Evolutionary conservation across 92 coral and sea anemone genomes (phyloP).

Genomic region (Palythoa grandiflora): DNA sequence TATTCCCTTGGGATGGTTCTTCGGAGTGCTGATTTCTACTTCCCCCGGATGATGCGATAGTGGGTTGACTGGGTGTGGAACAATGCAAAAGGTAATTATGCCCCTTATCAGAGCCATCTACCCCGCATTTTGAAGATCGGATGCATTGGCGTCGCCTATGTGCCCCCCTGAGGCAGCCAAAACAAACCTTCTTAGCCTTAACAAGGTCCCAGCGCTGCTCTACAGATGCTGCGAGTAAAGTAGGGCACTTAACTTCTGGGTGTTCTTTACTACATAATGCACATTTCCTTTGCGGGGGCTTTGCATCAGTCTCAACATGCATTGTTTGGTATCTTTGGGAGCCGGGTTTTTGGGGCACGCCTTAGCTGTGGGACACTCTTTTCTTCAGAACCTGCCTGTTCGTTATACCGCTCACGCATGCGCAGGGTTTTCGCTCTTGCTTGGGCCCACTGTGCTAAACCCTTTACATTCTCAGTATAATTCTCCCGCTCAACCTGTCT

Average conservation of each 20-base stretch:
- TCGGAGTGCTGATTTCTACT: background rate
- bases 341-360: background rate
- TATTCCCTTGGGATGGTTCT: no score
- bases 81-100: slow-evolving; percentile 42
- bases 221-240: slow-evolving; percentile 32
- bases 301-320: slow-evolving; percentile 2
- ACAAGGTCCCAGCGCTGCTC: slow-evolving; percentile 56
- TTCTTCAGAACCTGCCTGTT: slow-evolving; percentile 12
- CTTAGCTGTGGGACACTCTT: slow-evolving; percentile 4
- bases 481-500: slow-evolving; percentile 51
- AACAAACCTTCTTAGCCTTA: slow-evolving; percentile 29
- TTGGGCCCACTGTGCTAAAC: slow-evolving; percentile 61
- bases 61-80: background rate
- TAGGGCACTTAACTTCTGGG: slow-evolving; percentile 44
- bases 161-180: slow-evolving; percentile 41
- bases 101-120: slow-evolving; percentile 51
- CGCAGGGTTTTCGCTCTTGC: slow-evolving; percentile 37
- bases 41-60: slow-evolving; percentile 2
- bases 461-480: slow-evolving; percentile 39
- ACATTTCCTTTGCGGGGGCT: slow-evolving; percentile 21
- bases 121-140: slow-evolving; percentile 43
- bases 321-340: slow-evolving; percentile 26
- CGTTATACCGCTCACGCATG: slow-evolving; percentile 49
- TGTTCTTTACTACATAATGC: slow-evolving; percentile 40
- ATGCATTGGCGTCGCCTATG: slow-evolving; percentile 56